Base-by-base conservation (phyloP, 2,888 invertebrate species). In the Lymantria dispar region DNA sequence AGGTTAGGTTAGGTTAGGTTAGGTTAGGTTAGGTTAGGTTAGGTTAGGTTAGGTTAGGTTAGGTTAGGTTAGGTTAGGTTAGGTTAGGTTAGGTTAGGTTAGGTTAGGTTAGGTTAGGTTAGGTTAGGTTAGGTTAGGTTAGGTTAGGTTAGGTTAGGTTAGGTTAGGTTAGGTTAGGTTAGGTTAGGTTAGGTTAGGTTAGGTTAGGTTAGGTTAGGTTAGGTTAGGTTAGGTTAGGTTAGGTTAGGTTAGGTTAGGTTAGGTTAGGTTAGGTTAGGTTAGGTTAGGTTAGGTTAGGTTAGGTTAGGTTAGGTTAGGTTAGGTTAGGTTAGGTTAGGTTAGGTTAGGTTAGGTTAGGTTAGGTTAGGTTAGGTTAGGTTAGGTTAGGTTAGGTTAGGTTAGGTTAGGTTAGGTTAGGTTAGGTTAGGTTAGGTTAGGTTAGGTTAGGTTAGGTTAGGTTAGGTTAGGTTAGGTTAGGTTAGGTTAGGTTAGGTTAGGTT, bases 231-330 rank as follows among this genome's bases (percentile, higher is more conserved):
- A 50, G 47, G 51, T 51, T 51, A 51, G 51, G 51, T 51, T 51
- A 54, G 49, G 53, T 54, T 54, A 50, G 49, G 50, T 55, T 54
- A 62, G 62, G 62, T 62, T 62, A 62, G 62, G 59, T 59, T 62
- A 62, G 62, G 62, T 59, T 60, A 60, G 62, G 60, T 60, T 58
- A 45, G 45, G 41, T 33, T 36, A 33, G 40, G 44, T 49, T 47
- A 50, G 47, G 47, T 54, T 47, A 49, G 50, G 52, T 50, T 50
- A 54, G 47, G 47, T 50, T 49, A 46, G 50, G 49, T 54, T 54
- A 47, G 44, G 49, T 47, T 46, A 42, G 42, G 42, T 42, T 42
- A 42, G 29, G 42, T 15, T 42, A 42, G 29, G 42, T 42, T 43
- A 48, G 43, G 43, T 43, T 43, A 48, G 43, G 43, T 43, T 43